Evolutionary conservation across 1,140 invertebrate species (phyloP).

Genomic region (Drosophila ohnishii): DNA sequence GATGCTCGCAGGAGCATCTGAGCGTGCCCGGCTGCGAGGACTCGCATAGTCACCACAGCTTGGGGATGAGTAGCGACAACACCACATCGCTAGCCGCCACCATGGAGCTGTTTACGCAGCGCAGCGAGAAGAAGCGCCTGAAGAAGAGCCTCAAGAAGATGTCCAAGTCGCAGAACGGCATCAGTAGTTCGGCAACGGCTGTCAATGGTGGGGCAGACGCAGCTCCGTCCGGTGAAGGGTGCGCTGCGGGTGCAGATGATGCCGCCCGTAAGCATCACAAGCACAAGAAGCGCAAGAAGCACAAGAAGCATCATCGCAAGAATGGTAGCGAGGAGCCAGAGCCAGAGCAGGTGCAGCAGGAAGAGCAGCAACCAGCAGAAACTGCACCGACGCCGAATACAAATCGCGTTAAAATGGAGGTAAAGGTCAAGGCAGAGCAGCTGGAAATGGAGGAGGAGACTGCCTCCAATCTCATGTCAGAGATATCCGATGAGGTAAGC

Average conservation of each 20-base stretch:
- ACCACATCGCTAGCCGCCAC: slow-evolving; percentile 70
- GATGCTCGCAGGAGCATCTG: slow-evolving; percentile 38
- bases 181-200: slow-evolving; percentile 60
- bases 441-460: slow-evolving; percentile 75
- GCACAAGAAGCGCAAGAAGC: slow-evolving; percentile 90
- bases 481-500: slow-evolving; percentile 76
- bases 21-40: slow-evolving; percentile 53
- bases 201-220: slow-evolving; percentile 29
- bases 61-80: slow-evolving; percentile 66
- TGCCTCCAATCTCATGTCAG: slow-evolving; percentile 78
- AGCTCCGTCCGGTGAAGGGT: slow-evolving; percentile 23
- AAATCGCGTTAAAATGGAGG: slow-evolving; percentile 64
- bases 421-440: slow-evolving; percentile 75
- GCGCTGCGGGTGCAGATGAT: slow-evolving; percentile 80
- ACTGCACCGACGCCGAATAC: background rate
- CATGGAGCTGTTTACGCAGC: slow-evolving; percentile 82
- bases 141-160: slow-evolving; percentile 88
- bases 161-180: slow-evolving; percentile 87
- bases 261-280: slow-evolving; percentile 88
- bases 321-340: slow-evolving; percentile 68
- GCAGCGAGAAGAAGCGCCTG: slow-evolving; percentile 87
- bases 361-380: slow-evolving; percentile 10
- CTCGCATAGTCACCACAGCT: slow-evolving; percentile 61
- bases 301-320: slow-evolving; percentile 89
- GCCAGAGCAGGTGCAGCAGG: slow-evolving; percentile 11